Evolutionary conservation across 1,140 invertebrate genomes (phyloP).

Genomic region (Aphaenogaster floridana): DNA sequence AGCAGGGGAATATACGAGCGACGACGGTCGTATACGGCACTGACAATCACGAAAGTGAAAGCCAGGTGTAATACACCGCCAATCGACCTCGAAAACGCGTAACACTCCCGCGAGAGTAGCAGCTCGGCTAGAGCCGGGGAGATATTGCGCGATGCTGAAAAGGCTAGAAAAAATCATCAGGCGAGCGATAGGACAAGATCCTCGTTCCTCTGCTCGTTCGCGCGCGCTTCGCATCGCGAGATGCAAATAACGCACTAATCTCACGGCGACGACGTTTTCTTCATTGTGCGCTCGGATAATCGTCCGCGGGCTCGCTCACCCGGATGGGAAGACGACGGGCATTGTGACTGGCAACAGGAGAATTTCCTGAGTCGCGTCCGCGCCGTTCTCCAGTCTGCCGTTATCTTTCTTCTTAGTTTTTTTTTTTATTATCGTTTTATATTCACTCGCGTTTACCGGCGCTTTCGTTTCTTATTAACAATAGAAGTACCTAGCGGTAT

Average conservation of each 20-base stretch:
- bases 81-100: constrained; percentile 78
- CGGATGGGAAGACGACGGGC: constrained; percentile 39
- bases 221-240: constrained; percentile 50
- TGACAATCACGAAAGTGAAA: constrained; percentile 82
- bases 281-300: constrained; percentile 47
- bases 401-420: neutral
- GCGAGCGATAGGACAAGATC: constrained; percentile 4
- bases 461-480: neutral
- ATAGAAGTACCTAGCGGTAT: no score
- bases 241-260: constrained; percentile 66
- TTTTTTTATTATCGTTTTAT: neutral
- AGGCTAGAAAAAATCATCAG: constrained; percentile 64
- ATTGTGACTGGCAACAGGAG: constrained; percentile 27
- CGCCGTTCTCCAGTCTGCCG: neutral
- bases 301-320: constrained; percentile 28
- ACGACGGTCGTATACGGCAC: constrained; percentile 14
- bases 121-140: neutral
- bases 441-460: neutral
- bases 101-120: constrained; percentile 58
- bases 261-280: constrained; percentile 51
- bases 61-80: constrained; percentile 73
- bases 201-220: neutral
- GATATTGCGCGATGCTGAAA: constrained; percentile 62
- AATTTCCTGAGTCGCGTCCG: constrained; percentile 17
- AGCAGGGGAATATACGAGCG: no score